A percentile compares a stretch with the other conserved stretches of the same genome.
Evolutionary conservation across 2,797 vertebrate species (phyloP).

Genomic region (Enteromius fasciolatus): DNA sequence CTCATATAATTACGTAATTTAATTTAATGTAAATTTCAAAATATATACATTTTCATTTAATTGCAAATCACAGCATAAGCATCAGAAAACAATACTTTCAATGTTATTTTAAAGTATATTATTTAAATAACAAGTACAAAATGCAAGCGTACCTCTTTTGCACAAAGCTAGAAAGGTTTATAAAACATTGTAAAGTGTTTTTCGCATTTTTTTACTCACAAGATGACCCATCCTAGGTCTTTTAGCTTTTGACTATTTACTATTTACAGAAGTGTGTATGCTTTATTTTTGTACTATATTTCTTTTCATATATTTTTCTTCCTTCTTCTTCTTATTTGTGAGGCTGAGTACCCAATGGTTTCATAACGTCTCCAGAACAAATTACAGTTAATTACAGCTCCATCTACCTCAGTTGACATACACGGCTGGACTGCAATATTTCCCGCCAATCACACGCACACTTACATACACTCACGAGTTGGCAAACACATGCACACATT

Average conservation of each 20-base stretch:
- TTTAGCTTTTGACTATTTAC: neutral
- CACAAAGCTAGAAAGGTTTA: neutral
- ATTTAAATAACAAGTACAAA: neutral
- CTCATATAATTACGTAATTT: neutral
- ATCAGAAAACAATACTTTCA: neutral
- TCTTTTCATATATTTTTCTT: conserved; percentile 13
- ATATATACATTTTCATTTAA: neutral
- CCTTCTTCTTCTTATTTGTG: neutral
- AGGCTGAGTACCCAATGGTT: conserved; percentile 56
- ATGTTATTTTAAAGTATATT: neutral
- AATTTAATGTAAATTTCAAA: neutral
- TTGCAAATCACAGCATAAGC: neutral
- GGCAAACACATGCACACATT: conserved; percentile 37
- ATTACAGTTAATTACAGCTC: conserved; percentile 74
- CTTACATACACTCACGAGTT: conserved; percentile 15
- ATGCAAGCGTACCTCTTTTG: neutral
- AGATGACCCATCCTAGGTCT: neutral
- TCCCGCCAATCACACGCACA: conserved; percentile 10
- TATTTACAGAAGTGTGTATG: neutral
- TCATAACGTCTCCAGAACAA: conserved; percentile 73
- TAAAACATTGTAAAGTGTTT: neutral
- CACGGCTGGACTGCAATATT: conserved; percentile 49
- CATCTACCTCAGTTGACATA: conserved; percentile 63
- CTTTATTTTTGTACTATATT: neutral
- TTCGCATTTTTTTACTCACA: neutral